phyloP scores from a whole-genome alignment of 1,140 invertebrate genomes.

The Vanessa tameamea region DNA sequence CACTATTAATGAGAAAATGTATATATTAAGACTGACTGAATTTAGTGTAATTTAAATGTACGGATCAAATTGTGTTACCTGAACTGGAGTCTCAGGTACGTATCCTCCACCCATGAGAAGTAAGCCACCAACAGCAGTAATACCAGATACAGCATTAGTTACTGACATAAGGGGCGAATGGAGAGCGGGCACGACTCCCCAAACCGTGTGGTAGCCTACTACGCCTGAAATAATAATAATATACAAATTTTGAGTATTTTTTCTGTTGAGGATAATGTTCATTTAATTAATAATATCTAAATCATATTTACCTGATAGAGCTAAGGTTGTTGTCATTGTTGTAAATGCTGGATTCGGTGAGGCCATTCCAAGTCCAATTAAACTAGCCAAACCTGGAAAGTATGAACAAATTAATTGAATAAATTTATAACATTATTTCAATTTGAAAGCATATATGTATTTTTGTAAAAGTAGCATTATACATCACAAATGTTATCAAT shows the following conservation, averaged over 20 bases:
- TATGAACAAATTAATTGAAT: constrained; percentile 28
- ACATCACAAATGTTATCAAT: too few relatives aligned
- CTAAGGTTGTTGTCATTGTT: constrained; percentile 93
- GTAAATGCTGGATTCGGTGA: constrained; percentile 92
- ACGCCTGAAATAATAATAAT: constrained; percentile 80
- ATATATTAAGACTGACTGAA: too few relatives aligned
- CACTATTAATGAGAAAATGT: too few relatives aligned
- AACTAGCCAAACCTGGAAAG: constrained; percentile 83
- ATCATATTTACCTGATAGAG: constrained; percentile 83
- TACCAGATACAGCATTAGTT: constrained; percentile 95
- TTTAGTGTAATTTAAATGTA: too few relatives aligned
- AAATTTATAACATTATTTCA: background rate
- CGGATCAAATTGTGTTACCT: constrained; percentile 49
- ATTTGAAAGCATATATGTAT: background rate
- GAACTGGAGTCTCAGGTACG: constrained; percentile 82
- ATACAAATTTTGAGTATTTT: too few relatives aligned
- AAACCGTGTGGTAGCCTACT: constrained; percentile 95
- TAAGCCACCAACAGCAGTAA: constrained; percentile 93
- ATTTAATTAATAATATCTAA: background rate
- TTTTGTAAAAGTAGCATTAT: too few relatives aligned
- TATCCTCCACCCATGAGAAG: constrained; percentile 91
- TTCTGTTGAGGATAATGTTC: too few relatives aligned
- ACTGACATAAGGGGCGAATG: constrained; percentile 96
- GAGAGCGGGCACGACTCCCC: constrained; percentile 94
- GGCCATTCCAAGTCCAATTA: constrained; percentile 86